Base-by-base conservation (phyloP, 2,113 vertebrate genomes). In the Pitta sordida region DNA sequence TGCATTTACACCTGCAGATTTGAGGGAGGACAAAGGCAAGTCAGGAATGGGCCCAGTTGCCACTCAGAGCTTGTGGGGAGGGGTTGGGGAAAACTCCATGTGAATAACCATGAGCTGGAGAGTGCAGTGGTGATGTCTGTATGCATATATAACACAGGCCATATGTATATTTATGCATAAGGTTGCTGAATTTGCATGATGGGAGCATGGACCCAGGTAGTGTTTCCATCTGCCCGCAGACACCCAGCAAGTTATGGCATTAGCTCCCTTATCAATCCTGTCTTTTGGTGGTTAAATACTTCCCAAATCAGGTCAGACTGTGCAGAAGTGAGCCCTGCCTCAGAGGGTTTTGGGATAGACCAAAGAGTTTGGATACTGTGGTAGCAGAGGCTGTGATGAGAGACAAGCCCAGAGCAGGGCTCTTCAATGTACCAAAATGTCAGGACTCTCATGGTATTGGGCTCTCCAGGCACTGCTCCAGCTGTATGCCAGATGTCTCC, bases 141-240 rank as follows among this genome's bases (percentile, higher is more conserved):
- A 7, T 10, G 27, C 16, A 5, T 0, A 2, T n/a, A 51, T 39
- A 70, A 52, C 55, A n/a, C 0, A 6, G 15, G 18, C 12, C 24
- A 15, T 4, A 16, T 2, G 0, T 39, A 34, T 13, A 6, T 60
- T 52, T 76, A 9, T 15, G 12, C 24, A 23, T 8, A 27, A 22
- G 5, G 17, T 23, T 62, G 49, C 55, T 51, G 30, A 36, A 39
- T 78, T 83, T 91, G 46, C 30, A 8, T 19, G 60, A 43, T 29
- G 22, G 43, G 60, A 71, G 10, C 0, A 0, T 34, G 52, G 52
- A 43, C 0, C 3, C 29, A 32, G 21, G 21, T 37, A 29, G 2
- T 22, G n/a, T 59, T 59, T 81, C 30, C 27, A 43, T n/a, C 74
- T 65, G 11, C 46, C 51, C 30, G 13, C 1, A 1, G 58, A 34